Evolutionary conservation across 2,888 invertebrate species (phyloP).

Genomic region (Epiperipatus broadwayi): DNA sequence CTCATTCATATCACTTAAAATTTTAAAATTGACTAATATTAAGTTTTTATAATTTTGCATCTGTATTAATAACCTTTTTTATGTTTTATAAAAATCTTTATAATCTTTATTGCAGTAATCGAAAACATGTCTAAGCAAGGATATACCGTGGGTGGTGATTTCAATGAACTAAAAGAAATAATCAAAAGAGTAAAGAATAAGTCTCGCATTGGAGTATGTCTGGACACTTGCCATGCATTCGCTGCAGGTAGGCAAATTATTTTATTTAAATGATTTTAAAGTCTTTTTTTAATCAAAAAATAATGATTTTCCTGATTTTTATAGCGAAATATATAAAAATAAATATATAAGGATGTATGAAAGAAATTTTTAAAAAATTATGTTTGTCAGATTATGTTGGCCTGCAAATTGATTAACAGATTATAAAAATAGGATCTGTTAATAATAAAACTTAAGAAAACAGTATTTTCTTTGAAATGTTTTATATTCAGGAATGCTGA

Average conservation of each 20-base stretch:
- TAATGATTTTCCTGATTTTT: background rate
- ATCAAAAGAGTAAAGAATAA: slow-evolving; percentile 20
- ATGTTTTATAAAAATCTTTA: too few species aligned
- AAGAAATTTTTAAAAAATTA: too few species aligned
- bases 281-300: slow-evolving; percentile 11
- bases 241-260: slow-evolving; percentile 27
- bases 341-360: too few species aligned
- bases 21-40: slow-evolving; percentile 23
- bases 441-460: too few species aligned
- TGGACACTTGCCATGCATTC: slow-evolving; percentile 31
- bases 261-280: background rate
- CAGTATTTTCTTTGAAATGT: too few species aligned
- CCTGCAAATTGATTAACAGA: too few species aligned
- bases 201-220: slow-evolving; percentile 21
- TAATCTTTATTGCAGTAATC: slow-evolving; percentile 22
- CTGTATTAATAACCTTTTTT: too few species aligned
- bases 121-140: slow-evolving; percentile 28
- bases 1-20: too few species aligned
- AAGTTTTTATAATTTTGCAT: slow-evolving; percentile 25
- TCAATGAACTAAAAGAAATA: slow-evolving; percentile 19
- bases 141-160: slow-evolving; percentile 27
- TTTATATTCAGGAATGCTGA: too few species aligned
- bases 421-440: too few species aligned
- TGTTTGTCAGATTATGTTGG: too few species aligned
- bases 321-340: too few species aligned